Percentiles rank a stretch among this genome's conserved stretches.
These are phyloP conservation scores for Motacilla tschutschensis DNA, from an alignment of 2,113 vertebrate genomes.

Conservation along the genomic window DNA sequence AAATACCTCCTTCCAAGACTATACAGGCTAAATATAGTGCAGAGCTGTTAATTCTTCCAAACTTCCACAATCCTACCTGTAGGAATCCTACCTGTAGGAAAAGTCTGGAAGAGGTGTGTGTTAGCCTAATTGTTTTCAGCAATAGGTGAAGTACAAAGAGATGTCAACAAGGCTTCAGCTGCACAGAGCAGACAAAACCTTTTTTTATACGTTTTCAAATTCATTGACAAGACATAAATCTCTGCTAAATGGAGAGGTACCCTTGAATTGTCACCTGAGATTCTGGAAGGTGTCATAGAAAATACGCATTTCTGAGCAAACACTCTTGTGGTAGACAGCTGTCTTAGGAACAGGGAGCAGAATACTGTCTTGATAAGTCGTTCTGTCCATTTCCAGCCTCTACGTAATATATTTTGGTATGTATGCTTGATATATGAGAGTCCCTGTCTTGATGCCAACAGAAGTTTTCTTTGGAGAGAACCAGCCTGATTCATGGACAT, in stretches of 20 bases:
- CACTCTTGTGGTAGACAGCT: not conserved
- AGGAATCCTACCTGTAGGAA: not conserved
- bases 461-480: not conserved
- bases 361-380: not conserved
- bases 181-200: not conserved
- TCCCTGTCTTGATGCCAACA: not conserved
- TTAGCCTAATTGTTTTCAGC: not conserved
- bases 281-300: not conserved
- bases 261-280: not conserved
- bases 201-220: not conserved
- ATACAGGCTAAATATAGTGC: not conserved
- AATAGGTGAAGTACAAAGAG: not conserved
- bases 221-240: not conserved
- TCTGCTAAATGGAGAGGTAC: not conserved
- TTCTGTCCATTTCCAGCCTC: not conserved
- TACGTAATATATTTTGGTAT: not conserved
- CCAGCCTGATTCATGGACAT: not conserved
- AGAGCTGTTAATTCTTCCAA: not conserved
- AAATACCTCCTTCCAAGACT: not conserved
- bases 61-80: not conserved
- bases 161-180: not conserved
- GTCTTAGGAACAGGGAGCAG: not conserved
- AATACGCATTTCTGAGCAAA: not conserved
- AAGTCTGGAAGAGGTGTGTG: not conserved
- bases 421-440: not conserved